Evolutionary conservation across 2,888 invertebrate species (phyloP).

Genomic region (Ophraella communa): DNA sequence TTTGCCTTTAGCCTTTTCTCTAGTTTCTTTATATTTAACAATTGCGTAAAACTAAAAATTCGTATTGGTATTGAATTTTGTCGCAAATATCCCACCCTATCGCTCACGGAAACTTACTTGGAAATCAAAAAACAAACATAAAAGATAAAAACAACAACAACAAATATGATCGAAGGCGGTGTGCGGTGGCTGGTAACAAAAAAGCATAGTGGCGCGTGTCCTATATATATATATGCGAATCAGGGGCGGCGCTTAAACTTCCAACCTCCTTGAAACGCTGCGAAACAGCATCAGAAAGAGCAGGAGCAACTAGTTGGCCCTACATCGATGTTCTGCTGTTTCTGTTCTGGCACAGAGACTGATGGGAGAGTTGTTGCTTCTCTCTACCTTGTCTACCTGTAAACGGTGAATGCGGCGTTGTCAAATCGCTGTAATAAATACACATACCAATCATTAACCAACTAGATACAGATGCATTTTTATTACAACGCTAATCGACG

Average conservation of each 20-base stretch:
- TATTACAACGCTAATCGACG: no score
- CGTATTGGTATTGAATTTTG: background rate
- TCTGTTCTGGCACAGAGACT: constrained; percentile 20
- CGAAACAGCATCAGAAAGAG: constrained; percentile 30
- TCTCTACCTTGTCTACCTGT: constrained; percentile 36
- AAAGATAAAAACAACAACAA: background rate
- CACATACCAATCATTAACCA: background rate
- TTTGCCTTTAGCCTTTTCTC: no score
- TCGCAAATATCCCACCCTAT: constrained; percentile 6
- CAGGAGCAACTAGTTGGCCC: constrained; percentile 34
- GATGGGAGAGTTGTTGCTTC: constrained; percentile 24
- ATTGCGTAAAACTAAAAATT: background rate
- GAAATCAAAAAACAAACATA: constrained; percentile 10
- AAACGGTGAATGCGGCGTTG: constrained; percentile 31
- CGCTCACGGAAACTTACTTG: constrained; percentile 9
- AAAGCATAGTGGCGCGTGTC: constrained; percentile 35
- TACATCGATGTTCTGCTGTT: constrained; percentile 28
- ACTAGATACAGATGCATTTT: no score
- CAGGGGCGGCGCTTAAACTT: constrained; percentile 37
- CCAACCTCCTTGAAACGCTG: constrained; percentile 28
- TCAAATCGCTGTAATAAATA: background rate
- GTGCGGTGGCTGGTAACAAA: constrained; percentile 26
- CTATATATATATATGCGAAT: constrained; percentile 20
- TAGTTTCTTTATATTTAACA: no score
- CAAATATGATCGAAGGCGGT: constrained; percentile 19